Conservation (phyloP, 2,797 vertebrate genomes). For the Peromyscus nudipes region DNA sequence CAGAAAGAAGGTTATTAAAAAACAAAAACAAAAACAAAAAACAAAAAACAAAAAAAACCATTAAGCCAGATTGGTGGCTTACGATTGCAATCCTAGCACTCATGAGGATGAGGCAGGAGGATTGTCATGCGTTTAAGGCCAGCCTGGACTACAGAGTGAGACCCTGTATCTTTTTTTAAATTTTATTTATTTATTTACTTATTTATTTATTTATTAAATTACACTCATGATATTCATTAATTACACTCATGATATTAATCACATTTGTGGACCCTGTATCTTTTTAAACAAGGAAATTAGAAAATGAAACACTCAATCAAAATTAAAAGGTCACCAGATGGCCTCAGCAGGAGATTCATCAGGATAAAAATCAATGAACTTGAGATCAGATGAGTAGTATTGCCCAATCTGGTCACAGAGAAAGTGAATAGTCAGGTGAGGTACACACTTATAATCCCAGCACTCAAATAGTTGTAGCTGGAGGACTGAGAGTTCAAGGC, state of each 20-base stretch:
- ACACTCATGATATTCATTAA: no score
- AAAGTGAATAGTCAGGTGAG: background rate
- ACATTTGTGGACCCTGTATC: no score
- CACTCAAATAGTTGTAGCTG: background rate
- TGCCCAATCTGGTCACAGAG: background rate
- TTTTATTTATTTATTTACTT: no score
- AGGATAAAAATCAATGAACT: background rate
- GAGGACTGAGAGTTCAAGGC: background rate
- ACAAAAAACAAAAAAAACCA: no score
- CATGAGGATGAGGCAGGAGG: background rate
- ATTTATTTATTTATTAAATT: no score
- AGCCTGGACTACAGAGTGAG: background rate
- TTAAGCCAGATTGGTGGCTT: background rate
- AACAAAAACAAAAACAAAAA: background rate
- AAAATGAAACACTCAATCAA: background rate
- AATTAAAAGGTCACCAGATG: background rate
- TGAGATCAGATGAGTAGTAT: background rate
- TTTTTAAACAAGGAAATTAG: background rate
- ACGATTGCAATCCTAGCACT: background rate
- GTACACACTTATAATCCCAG: background rate
- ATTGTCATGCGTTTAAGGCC: background rate
- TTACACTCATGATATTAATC: no score
- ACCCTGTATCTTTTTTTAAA: background rate
- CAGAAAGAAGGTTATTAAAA: no score
- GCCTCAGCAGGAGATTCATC: background rate